A percentile compares a stretch with the other conserved stretches of the same genome.
Conservation (phyloP, 2,113 vertebrate species). For the Galemys pyrenaicus region DNA sequence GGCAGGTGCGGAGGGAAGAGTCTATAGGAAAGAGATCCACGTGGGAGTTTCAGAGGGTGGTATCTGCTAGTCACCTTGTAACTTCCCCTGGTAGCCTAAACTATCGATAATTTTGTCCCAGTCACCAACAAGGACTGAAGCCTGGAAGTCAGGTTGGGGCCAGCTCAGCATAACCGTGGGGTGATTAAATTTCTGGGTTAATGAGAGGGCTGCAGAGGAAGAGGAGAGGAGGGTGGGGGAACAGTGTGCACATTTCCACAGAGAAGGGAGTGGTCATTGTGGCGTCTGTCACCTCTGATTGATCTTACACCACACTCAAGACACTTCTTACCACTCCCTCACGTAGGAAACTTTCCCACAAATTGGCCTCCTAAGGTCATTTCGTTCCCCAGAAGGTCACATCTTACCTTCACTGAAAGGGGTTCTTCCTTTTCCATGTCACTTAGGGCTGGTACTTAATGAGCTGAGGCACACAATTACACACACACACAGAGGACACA, state of each 20-base stretch:
- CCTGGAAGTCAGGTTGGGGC: not conserved
- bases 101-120: not conserved
- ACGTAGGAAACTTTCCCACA: not conserved
- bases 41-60: not conserved
- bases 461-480: not conserved
- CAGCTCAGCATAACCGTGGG: not conserved
- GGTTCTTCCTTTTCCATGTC: not conserved
- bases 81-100: not conserved
- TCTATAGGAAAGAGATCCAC: not conserved
- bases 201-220: not conserved
- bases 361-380: not conserved
- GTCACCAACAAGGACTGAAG: not conserved
- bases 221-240: not conserved
- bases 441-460: not conserved
- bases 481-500: not conserved
- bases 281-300: not conserved
- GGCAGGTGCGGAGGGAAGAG: not conserved
- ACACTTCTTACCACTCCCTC: accelerated
- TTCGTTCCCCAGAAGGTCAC: not conserved
- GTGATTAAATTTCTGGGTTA: not conserved
- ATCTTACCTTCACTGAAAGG: not conserved
- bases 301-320: not conserved
- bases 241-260: not conserved
- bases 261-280: not conserved
- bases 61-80: not conserved